A percentile compares a stretch with the other conserved stretches of the same genome.
These are phyloP conservation scores for Aix galericulata DNA, from an alignment of 2,113 vertebrate species.

Conservation along the genomic window DNA sequence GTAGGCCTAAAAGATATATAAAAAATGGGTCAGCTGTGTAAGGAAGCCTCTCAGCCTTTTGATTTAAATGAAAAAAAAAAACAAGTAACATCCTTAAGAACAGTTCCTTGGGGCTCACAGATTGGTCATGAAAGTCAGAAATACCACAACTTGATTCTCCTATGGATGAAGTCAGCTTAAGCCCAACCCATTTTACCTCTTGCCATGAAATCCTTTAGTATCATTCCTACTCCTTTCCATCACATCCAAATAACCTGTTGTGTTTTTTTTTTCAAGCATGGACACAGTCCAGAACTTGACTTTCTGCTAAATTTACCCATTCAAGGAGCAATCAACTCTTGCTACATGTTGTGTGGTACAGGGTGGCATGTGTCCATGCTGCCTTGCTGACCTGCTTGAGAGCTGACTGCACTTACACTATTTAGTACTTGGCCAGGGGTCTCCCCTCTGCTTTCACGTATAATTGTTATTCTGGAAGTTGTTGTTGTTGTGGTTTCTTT, in stretches of 20 bases:
- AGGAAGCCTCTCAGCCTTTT: background rate
- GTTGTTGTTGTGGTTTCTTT: background rate
- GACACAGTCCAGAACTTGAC: background rate
- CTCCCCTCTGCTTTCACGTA: background rate
- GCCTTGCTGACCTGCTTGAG: background rate
- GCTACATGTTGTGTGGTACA: background rate
- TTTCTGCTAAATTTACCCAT: background rate
- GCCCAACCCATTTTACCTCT: background rate
- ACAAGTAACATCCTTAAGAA: background rate
- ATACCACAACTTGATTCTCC: background rate
- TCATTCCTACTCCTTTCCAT: background rate
- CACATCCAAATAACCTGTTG: background rate
- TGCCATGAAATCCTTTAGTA: background rate
- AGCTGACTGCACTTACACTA: background rate
- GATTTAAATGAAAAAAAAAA: background rate
- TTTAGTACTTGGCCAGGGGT: background rate
- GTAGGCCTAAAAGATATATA: conserved; percentile 63
- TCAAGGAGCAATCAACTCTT: background rate
- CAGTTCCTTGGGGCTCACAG: background rate
- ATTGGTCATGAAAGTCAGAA: background rate
- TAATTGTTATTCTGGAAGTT: background rate
- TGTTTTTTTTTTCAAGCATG: background rate
- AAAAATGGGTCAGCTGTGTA: background rate
- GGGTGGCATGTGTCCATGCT: background rate
- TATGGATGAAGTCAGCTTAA: background rate